Conservation (phyloP, 2,888 invertebrate species). For the Meta bourneti region DNA sequence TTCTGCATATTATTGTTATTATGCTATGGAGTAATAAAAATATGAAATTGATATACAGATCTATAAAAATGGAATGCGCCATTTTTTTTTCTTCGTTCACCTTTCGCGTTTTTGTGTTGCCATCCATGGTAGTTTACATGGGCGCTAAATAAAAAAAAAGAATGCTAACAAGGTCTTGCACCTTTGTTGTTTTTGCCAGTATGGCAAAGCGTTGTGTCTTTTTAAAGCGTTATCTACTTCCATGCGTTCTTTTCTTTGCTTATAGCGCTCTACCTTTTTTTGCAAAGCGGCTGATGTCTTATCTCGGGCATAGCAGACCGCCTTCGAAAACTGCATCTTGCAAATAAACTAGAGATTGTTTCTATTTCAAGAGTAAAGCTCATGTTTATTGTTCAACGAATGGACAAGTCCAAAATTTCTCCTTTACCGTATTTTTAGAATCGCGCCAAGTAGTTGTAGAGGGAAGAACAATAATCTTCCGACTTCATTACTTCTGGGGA, state of each 20-base stretch:
- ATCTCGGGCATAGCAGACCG: constrained; percentile 34
- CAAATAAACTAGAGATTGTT: constrained; percentile 66
- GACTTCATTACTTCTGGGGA: constrained; percentile 62
- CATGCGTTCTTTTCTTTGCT: constrained; percentile 22
- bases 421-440: constrained; percentile 58
- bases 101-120: neutral
- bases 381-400: constrained; percentile 51
- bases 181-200: constrained; percentile 3
- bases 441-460: neutral
- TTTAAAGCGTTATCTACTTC: constrained; percentile 31
- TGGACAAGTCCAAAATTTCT: constrained; percentile 30
- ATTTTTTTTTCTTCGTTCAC: neutral
- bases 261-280: neutral
- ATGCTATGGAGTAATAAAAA: constrained; percentile 1
- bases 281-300: constrained; percentile 22
- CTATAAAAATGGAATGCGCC: constrained; percentile 22
- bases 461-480: constrained; percentile 58
- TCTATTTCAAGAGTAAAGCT: constrained; percentile 51
- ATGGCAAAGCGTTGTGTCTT: constrained; percentile 10
- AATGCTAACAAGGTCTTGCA: constrained; percentile 9
- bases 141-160: constrained; percentile 9
- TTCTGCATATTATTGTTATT: neutral
- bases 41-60: constrained; percentile 35
- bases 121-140: constrained; percentile 27
- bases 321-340: neutral